These are phyloP conservation scores for Drosophila repleta DNA, from an alignment of 1,140 invertebrate genomes.

Conservation along the genomic window DNA sequence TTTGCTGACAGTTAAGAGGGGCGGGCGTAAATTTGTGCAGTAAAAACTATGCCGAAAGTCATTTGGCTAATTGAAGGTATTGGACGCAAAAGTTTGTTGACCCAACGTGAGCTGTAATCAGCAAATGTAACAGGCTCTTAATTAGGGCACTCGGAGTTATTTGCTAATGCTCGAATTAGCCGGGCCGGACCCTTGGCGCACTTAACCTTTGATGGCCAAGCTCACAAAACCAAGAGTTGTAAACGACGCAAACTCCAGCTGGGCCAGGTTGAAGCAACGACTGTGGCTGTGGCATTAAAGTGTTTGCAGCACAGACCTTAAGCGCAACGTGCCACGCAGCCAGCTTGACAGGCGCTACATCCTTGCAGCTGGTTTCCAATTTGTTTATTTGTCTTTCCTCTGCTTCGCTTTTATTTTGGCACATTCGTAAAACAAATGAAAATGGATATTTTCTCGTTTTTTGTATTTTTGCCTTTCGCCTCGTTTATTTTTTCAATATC, in stretches of 20 bases:
- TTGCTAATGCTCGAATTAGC: conserved; percentile 47
- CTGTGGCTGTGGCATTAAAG: conserved; percentile 3
- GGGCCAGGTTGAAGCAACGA: neutral
- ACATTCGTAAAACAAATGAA: neutral
- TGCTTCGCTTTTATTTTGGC: neutral
- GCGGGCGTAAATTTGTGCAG: conserved; percentile 66
- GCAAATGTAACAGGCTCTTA: conserved; percentile 37
- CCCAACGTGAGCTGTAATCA: conserved; percentile 16
- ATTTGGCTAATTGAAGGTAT: conserved; percentile 61
- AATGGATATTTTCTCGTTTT: neutral
- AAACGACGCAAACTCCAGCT: neutral
- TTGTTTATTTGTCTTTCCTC: conserved; percentile 1
- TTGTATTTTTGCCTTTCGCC: neutral
- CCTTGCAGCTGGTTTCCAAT: conserved; percentile 21
- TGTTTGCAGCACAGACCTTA: neutral
- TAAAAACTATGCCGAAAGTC: conserved; percentile 59
- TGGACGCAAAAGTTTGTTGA: conserved; percentile 34
- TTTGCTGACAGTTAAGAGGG: conserved; percentile 27
- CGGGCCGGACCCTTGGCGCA: conserved; percentile 1
- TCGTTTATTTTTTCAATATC: conserved; percentile 10
- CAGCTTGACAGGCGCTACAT: conserved; percentile 6
- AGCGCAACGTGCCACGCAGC: neutral
- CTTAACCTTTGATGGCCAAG: conserved; percentile 1
- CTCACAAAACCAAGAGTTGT: neutral
- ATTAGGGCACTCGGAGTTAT: conserved; percentile 46